A percentile compares a stretch with the other conserved stretches of the same genome.
Evolutionary conservation across 1,140 invertebrate genomes (phyloP).

Genomic region (Brachionus manjavacas): DNA sequence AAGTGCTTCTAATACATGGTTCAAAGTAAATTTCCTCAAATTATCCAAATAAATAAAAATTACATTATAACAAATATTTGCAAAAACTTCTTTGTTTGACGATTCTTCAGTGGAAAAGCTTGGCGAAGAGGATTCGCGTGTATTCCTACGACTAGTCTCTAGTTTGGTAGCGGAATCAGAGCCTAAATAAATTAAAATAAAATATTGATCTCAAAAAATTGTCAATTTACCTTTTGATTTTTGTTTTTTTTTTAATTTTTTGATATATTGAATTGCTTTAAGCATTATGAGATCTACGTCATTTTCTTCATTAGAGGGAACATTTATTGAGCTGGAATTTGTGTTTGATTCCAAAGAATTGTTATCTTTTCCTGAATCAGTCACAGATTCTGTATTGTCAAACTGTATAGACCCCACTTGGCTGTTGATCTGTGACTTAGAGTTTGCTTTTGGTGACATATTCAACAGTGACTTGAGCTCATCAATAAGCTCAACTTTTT

Average conservation of each 20-base stretch:
- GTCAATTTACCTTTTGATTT: not conserved
- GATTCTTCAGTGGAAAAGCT: not conserved
- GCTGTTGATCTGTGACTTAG: not conserved
- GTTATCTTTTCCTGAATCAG: not conserved
- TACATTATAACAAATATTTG: slow-evolving; percentile 1
- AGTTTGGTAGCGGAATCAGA: not conserved
- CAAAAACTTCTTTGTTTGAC: slow-evolving; percentile 24
- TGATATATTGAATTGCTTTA: slow-evolving; percentile 23
- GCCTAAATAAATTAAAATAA: not conserved
- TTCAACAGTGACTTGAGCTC: slow-evolving; percentile 4
- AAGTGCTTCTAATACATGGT: too few relatives aligned
- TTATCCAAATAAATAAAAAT: not conserved
- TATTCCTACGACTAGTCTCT: not conserved
- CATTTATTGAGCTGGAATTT: not conserved
- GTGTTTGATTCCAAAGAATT: not conserved
- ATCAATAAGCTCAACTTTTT: slow-evolving; percentile 3
- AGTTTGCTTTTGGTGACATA: not conserved
- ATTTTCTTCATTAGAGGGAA: not conserved
- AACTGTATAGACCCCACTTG: not conserved
- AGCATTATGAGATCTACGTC: not conserved
- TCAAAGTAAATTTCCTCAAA: not conserved
- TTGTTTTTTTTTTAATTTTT: slow-evolving; percentile 21
- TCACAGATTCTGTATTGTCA: not conserved
- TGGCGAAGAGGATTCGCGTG: not conserved
- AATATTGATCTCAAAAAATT: not conserved